Evolutionary conservation across 30 jellyfish, hydroid and myxozoan genomes (phyloP).

Genomic region (Catostylus mosaicus): DNA sequence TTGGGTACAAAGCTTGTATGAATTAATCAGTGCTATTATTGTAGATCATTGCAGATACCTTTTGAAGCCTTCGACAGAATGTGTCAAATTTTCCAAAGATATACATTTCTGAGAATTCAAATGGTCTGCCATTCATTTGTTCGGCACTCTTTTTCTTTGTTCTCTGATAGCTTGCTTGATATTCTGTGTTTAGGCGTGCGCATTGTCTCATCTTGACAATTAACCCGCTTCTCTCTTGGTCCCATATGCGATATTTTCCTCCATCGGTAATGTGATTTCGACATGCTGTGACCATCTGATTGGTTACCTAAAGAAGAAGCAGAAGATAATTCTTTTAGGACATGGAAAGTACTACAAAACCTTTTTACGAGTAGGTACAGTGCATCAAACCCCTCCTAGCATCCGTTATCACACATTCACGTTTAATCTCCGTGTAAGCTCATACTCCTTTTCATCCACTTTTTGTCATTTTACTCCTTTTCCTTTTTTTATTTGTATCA

Average conservation of each 20-base stretch:
- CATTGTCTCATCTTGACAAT: conserved; percentile 79
- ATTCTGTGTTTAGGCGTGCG: conserved; percentile 72
- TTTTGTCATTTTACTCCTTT: no score
- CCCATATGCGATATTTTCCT: conserved; percentile 82
- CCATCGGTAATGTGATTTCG: conserved; percentile 84
- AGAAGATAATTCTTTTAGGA: not conserved
- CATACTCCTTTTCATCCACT: no score
- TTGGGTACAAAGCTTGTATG: no score
- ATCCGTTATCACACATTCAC: no score
- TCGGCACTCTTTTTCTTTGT: conserved; percentile 83
- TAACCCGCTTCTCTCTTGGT: conserved; percentile 74
- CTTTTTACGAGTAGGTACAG: no score
- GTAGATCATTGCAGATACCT: no score
- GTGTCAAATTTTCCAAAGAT: conserved; percentile 97
- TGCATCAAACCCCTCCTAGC: no score
- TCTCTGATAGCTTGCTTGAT: conserved; percentile 91
- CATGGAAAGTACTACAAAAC: not conserved
- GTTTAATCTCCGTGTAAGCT: no score
- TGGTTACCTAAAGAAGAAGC: conserved; percentile 79
- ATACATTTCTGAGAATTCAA: conserved; percentile 98
- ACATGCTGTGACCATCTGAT: conserved; percentile 98
- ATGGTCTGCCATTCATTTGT: conserved; percentile 81
- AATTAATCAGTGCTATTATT: no score
- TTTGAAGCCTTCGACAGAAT: conserved; percentile 85
- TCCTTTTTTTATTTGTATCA: no score